A percentile compares a stretch with the other conserved stretches of the same genome.
phyloP scores from a whole-genome alignment of 2,888 invertebrate genomes.

The Venusia cambrica region DNA sequence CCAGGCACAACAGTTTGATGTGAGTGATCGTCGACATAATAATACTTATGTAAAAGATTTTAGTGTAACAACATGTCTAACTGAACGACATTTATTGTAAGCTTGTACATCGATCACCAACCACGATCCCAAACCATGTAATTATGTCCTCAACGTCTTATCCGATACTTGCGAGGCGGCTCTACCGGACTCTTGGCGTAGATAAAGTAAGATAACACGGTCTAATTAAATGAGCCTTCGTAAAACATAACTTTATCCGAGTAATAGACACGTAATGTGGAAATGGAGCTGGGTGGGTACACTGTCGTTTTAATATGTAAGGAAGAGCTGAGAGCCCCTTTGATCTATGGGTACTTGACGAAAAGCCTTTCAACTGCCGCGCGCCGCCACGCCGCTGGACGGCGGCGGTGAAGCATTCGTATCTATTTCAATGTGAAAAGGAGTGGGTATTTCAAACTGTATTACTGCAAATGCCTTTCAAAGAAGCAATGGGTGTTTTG shows the following conservation, averaged over 20 bases:
- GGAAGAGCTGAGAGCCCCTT: conserved; percentile 40
- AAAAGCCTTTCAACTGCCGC: conserved; percentile 40
- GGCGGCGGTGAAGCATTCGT: conserved; percentile 27
- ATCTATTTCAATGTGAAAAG: conserved; percentile 36
- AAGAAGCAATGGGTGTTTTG: conserved; percentile 22
- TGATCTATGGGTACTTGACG: conserved; percentile 42
- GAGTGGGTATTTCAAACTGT: conserved; percentile 30
- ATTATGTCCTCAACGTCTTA: too few relatives aligned
- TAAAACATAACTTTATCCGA: conserved; percentile 25
- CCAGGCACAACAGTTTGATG: too few relatives aligned
- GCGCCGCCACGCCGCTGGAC: conserved; percentile 27
- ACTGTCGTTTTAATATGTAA: conserved; percentile 32
- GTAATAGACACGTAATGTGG: conserved; percentile 24
- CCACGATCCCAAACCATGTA: too few relatives aligned
- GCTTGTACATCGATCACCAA: too few relatives aligned
- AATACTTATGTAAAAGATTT: too few relatives aligned
- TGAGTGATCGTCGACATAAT: too few relatives aligned
- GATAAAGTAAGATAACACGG: conserved; percentile 29
- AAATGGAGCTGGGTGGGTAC: conserved; percentile 24
- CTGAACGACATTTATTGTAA: too few relatives aligned
- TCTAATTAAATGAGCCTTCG: conserved; percentile 38
- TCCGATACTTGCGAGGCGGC: conserved; percentile 29
- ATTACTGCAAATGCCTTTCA: conserved; percentile 29
- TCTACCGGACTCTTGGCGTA: conserved; percentile 15
- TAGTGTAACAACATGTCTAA: too few relatives aligned